These are phyloP conservation scores for Trachelus iudaicus DNA, from an alignment of 2,888 invertebrate species.

Conservation along the genomic window DNA sequence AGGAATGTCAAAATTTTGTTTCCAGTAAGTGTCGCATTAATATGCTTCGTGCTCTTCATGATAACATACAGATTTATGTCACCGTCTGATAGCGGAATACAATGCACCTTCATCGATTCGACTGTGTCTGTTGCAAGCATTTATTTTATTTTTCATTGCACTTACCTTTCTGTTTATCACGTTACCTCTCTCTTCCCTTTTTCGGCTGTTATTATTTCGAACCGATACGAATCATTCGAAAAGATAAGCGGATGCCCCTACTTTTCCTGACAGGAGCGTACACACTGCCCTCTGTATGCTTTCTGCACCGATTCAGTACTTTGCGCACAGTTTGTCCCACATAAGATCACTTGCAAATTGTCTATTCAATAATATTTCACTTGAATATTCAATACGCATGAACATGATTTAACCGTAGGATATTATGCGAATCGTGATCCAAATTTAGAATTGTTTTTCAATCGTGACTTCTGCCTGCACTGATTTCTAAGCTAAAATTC, in stretches of 20 bases:
- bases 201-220: neutral
- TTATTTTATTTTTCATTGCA: neutral
- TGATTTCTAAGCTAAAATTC: neutral
- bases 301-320: neutral
- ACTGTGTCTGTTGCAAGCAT: neutral
- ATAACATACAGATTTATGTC: neutral
- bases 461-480: neutral
- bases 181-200: neutral
- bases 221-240: neutral
- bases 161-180: neutral
- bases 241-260: conserved; percentile 4
- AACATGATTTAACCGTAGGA: neutral
- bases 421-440: neutral
- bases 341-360: neutral
- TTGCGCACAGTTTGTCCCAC: neutral
- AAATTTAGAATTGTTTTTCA: neutral
- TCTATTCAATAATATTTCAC: neutral
- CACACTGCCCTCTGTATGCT: neutral
- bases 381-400: neutral
- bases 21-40: conserved; percentile 73
- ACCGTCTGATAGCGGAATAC: neutral
- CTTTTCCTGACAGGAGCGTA: neutral
- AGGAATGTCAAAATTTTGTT: conserved; percentile 87
- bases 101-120: neutral
- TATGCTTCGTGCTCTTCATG: neutral